These are phyloP conservation scores for Hystrix cristata DNA, from an alignment of 2,113 vertebrate species.

Conservation along the genomic window DNA sequence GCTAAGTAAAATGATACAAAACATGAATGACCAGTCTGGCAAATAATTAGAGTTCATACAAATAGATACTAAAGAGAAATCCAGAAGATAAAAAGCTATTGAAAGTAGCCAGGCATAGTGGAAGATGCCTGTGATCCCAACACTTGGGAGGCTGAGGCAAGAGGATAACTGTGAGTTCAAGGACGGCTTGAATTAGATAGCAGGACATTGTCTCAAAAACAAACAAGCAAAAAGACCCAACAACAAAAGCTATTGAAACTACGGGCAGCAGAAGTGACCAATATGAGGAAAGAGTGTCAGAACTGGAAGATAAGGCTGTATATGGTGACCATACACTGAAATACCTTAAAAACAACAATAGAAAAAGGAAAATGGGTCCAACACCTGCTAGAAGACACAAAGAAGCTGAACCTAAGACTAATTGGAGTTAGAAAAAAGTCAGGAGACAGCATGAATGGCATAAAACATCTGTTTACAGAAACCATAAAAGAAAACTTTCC, in stretches of 20 bases:
- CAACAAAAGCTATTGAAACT: neutral
- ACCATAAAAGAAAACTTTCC: neutral
- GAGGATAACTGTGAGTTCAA: neutral
- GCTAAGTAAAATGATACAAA: neutral
- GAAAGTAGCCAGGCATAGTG: neutral
- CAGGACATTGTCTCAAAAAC: neutral
- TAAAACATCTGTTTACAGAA: neutral
- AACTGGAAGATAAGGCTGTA: neutral
- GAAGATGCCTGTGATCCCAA: neutral
- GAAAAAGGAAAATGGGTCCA: neutral
- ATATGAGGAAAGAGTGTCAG: neutral
- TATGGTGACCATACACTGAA: neutral
- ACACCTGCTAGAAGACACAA: neutral
- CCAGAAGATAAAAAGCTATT: neutral
- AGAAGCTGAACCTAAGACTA: neutral
- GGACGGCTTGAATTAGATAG: neutral
- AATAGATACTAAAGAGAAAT: neutral
- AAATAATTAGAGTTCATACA: neutral
- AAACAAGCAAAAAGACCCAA: neutral
- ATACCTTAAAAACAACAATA: neutral
- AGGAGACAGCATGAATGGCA: neutral
- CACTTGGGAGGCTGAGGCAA: neutral
- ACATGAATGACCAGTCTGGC: neutral
- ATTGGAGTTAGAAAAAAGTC: neutral
- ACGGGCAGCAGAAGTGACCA: neutral